These are phyloP conservation scores for Reticulitermes lucifugus DNA, from an alignment of 2,888 invertebrate genomes.

Conservation along the genomic window DNA sequence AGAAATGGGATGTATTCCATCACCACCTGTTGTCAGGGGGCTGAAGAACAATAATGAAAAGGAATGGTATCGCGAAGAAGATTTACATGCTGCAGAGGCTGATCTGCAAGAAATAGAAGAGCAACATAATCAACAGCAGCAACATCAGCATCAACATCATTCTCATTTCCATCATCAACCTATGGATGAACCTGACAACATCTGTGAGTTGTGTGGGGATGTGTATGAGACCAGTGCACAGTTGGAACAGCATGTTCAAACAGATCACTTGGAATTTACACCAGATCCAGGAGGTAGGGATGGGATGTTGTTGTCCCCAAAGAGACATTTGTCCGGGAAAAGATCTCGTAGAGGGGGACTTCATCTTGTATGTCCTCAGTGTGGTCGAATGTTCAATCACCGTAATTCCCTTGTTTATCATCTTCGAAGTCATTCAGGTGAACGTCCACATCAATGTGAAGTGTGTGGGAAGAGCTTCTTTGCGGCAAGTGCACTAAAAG, in stretches of 20 bases:
- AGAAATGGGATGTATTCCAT: slow-evolving; percentile 61
- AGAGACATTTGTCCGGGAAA: slow-evolving; percentile 35
- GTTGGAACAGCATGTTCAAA: slow-evolving; percentile 55
- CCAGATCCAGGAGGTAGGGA: slow-evolving; percentile 39
- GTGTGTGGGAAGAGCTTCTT: slow-evolving; percentile 88
- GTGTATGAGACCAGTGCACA: slow-evolving; percentile 56
- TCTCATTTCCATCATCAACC: neutral
- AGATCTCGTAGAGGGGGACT: slow-evolving; percentile 39
- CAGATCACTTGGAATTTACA: slow-evolving; percentile 54
- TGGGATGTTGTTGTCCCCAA: slow-evolving; percentile 31
- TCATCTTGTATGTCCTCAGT: slow-evolving; percentile 72
- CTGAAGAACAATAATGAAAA: slow-evolving; percentile 48
- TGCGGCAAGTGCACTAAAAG: slow-evolving; percentile 84
- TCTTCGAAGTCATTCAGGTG: slow-evolving; percentile 81
- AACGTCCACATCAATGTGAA: slow-evolving; percentile 81
- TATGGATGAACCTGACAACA: slow-evolving; percentile 51
- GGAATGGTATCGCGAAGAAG: slow-evolving; percentile 62
- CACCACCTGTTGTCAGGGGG: slow-evolving; percentile 55
- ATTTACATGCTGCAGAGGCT: slow-evolving; percentile 64
- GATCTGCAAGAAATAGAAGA: slow-evolving; percentile 64
- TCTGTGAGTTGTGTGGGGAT: slow-evolving; percentile 59
- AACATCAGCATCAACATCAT: slow-evolving; percentile 37
- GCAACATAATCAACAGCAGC: slow-evolving; percentile 45
- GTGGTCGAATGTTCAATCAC: slow-evolving; percentile 81
- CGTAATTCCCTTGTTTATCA: slow-evolving; percentile 89